Percentiles rank a stretch among this genome's conserved stretches.
These are phyloP conservation scores for Digitonthophagus gazella DNA, from an alignment of 2,888 invertebrate species.

Conservation along the genomic window DNA sequence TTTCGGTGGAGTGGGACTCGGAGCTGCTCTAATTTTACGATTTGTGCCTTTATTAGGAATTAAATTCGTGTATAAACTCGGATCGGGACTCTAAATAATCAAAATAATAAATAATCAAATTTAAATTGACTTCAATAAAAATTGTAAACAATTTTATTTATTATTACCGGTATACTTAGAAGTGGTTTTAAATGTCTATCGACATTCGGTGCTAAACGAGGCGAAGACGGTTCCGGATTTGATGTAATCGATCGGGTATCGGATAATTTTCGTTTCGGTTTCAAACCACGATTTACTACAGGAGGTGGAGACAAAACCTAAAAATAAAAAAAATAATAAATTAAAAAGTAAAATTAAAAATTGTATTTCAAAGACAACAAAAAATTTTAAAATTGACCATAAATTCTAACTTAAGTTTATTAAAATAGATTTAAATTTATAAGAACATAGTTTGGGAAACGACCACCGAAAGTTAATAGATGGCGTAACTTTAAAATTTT, in stretches of 20 bases:
- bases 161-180: constrained; percentile 47
- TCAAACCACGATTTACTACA: constrained; percentile 76
- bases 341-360: constrained; percentile 3
- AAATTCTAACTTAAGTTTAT: too few species aligned
- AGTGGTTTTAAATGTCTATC: constrained; percentile 64
- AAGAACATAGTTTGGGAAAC: too few species aligned
- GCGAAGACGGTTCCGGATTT: constrained; percentile 48
- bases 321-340: constrained; percentile 37
- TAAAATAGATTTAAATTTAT: too few species aligned
- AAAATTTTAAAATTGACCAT: too few species aligned
- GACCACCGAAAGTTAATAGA: too few species aligned
- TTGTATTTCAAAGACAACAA: too few species aligned
- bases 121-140: neutral
- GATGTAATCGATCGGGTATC: constrained; percentile 51
- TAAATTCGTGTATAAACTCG: constrained; percentile 9
- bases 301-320: constrained; percentile 58
- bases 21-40: constrained; percentile 49
- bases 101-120: neutral
- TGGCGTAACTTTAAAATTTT: too few species aligned
- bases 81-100: constrained; percentile 3
- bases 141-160: neutral
- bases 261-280: constrained; percentile 64
- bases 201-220: constrained; percentile 57
- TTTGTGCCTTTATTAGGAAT: neutral
- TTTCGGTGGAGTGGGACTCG: constrained; percentile 56